phyloP scores from a whole-genome alignment of 2,113 vertebrate species.

The Speoplatyrhinus poulsoni region DNA sequence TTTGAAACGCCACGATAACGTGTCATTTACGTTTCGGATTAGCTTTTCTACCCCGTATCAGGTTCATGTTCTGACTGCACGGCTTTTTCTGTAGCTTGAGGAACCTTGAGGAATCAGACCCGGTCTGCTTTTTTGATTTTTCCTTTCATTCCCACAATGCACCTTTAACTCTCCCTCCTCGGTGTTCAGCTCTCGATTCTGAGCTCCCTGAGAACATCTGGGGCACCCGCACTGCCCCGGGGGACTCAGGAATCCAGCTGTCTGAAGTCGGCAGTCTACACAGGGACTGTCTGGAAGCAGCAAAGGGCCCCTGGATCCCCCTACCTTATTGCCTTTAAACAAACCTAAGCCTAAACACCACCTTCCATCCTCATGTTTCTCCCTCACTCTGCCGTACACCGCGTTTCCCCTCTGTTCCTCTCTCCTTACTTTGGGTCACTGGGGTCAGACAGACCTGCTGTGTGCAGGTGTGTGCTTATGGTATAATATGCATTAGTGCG shows the following conservation, averaged over 20 bases:
- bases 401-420: conserved; percentile 54
- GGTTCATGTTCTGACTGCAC: conserved; percentile 30
- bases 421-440: conserved; percentile 59
- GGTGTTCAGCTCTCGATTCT: conserved; percentile 52
- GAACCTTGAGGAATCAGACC: conserved; percentile 55
- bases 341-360: conserved; percentile 58
- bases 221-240: conserved; percentile 71
- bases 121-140: conserved; percentile 54
- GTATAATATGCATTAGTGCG: conserved; percentile 54
- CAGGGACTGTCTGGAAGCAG: conserved; percentile 74
- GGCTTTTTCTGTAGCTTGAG: conserved; percentile 47
- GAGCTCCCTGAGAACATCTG: conserved; percentile 75
- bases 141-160: conserved; percentile 62
- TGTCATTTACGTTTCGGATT: conserved; percentile 15
- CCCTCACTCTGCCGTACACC: conserved; percentile 59
- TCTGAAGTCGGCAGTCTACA: conserved; percentile 73
- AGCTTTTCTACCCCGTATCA: conserved; percentile 57
- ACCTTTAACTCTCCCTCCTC: conserved; percentile 57
- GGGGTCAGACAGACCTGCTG: conserved; percentile 78
- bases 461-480: conserved; percentile 74
- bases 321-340: conserved; percentile 72
- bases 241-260: conserved; percentile 69
- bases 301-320: conserved; percentile 62
- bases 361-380: conserved; percentile 10
- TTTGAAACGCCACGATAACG: too few relatives aligned